Percentiles rank a stretch among this genome's conserved stretches.
phyloP scores from a whole-genome alignment of 37 sponge, comb jelly and placozoan species.

The Halisarca cf. caerulea region DNA sequence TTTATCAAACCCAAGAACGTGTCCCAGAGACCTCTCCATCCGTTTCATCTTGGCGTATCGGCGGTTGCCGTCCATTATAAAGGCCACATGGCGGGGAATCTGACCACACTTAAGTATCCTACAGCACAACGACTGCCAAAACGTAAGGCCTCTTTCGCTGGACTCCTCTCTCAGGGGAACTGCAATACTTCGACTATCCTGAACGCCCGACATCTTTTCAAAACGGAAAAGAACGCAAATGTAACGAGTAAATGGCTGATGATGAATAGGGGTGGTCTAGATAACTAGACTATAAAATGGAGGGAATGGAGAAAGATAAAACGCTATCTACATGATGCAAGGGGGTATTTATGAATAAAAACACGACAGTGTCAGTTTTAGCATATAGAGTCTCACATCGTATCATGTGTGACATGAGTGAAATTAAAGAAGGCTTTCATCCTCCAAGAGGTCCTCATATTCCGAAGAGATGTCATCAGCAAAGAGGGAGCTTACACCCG shows the following conservation, averaged over 20 bases:
- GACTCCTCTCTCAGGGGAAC: neutral
- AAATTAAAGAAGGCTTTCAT: neutral
- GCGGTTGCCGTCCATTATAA: slow-evolving; percentile 99
- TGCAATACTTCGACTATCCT: too few relatives aligned
- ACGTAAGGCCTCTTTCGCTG: neutral
- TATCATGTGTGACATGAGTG: too few relatives aligned
- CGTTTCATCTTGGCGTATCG: slow-evolving; percentile 85
- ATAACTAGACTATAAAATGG: too few relatives aligned
- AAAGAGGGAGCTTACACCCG: neutral
- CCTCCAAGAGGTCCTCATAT: slow-evolving; percentile 14
- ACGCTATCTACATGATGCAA: too few relatives aligned
- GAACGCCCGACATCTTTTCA: too few relatives aligned
- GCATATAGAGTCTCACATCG: too few relatives aligned
- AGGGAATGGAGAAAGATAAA: too few relatives aligned
- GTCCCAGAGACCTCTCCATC: slow-evolving; percentile 61
- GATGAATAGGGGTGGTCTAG: too few relatives aligned
- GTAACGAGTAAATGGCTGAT: too few relatives aligned
- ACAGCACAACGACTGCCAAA: slow-evolving; percentile 54
- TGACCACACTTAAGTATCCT: slow-evolving; percentile 48
- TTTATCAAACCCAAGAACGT: slow-evolving; percentile 94
- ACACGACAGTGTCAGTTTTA: too few relatives aligned
- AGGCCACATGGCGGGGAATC: slow-evolving; percentile 90
- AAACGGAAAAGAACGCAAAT: too few relatives aligned
- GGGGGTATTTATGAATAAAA: too few relatives aligned
- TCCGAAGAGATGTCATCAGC: slow-evolving; percentile 10